Conservation (phyloP, 2,113 vertebrate species). For the Jaculus jaculus region DNA sequence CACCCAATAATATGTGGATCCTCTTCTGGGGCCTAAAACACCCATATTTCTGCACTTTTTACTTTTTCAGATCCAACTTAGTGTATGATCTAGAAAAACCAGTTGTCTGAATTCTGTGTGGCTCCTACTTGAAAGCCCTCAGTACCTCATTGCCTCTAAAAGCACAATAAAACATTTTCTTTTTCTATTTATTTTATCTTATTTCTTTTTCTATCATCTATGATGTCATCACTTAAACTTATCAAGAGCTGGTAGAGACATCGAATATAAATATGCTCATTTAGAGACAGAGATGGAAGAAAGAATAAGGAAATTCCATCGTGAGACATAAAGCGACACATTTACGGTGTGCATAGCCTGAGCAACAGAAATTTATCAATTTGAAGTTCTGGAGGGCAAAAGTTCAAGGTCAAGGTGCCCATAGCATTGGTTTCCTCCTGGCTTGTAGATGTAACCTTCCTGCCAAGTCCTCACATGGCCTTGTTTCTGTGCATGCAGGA, state of each 20-base stretch:
- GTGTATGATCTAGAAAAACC: no score
- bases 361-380: neutral
- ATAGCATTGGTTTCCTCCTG: neutral
- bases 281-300: constrained; percentile 50
- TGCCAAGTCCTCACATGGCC: fast-evolving
- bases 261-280: neutral
- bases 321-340: neutral
- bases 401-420: neutral
- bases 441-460: no score
- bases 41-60: no score
- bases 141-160: no score
- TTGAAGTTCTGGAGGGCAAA: no score
- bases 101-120: no score
- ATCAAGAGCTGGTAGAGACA: neutral
- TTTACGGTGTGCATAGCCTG: neutral
- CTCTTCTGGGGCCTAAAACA: no score
- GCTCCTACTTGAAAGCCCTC: no score
- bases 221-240: neutral
- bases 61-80: no score
- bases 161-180: neutral
- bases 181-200: neutral
- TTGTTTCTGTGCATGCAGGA: no score
- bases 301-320: neutral
- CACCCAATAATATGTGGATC: no score
- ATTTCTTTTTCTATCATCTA: neutral